A percentile compares a stretch with the other conserved stretches of the same genome.
Conservation (phyloP, 2,113 vertebrate genomes). For the Nothoprocta perdicaria region DNA sequence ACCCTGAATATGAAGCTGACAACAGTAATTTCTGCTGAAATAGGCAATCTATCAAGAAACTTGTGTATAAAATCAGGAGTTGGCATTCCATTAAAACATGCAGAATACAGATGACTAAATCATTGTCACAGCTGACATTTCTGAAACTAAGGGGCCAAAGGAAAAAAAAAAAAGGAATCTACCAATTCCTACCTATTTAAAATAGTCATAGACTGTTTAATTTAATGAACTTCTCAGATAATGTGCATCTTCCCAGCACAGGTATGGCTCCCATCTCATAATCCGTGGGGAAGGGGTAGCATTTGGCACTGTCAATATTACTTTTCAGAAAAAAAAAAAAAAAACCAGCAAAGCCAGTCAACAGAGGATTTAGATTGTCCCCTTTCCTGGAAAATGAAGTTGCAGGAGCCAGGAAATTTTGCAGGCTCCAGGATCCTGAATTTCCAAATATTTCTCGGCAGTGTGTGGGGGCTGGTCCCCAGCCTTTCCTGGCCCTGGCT, state of each 20-base stretch:
- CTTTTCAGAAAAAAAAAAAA: background rate
- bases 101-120: slow-evolving; percentile 47
- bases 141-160: background rate
- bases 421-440: background rate
- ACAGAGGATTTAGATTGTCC: slow-evolving; percentile 30
- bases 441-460: slow-evolving; percentile 28
- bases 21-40: slow-evolving; percentile 24
- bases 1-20: background rate
- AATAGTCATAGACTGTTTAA: background rate
- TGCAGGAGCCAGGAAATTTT: slow-evolving; percentile 59
- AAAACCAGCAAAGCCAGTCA: background rate
- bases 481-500: too few relatives aligned
- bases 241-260: background rate
- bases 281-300: background rate
- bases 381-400: slow-evolving; percentile 59
- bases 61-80: slow-evolving; percentile 2
- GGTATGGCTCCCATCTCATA: background rate
- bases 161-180: background rate
- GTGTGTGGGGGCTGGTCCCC: background rate
- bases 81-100: background rate
- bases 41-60: slow-evolving; percentile 7
- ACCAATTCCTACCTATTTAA: background rate
- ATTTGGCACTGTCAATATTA: background rate
- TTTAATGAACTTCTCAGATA: background rate
- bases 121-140: background rate